phyloP scores from a whole-genome alignment of 2,888 invertebrate species.

The Pyrocoelia pectoralis region DNA sequence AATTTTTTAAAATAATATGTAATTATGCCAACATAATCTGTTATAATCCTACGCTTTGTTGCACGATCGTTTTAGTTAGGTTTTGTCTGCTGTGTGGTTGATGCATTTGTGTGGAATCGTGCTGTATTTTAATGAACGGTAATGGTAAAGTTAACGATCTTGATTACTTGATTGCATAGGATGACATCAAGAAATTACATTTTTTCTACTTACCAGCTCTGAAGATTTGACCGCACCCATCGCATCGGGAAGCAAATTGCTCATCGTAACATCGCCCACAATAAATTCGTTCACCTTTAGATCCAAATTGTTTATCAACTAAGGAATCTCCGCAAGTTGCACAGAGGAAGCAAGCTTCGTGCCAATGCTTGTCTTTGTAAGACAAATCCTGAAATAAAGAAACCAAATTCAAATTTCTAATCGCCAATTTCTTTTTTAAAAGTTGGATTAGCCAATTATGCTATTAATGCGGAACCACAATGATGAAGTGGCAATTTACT shows the following conservation, averaged over 20 bases:
- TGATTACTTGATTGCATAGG: neutral
- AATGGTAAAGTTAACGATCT: too few relatives aligned
- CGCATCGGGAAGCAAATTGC: constrained; percentile 98
- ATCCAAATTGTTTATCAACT: constrained; percentile 99
- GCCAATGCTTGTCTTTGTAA: constrained; percentile 99
- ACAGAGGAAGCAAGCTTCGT: constrained; percentile 99
- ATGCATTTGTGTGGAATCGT: too few relatives aligned
- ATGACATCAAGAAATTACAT: constrained; percentile 1
- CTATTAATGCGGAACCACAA: too few relatives aligned
- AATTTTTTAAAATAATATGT: constrained; percentile 11
- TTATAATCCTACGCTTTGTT: neutral
- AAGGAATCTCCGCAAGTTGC: constrained; percentile 96
- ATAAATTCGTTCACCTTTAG: constrained; percentile 98
- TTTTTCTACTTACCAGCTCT: constrained; percentile 87
- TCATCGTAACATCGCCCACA: constrained; percentile 99
- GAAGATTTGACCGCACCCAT: constrained; percentile 99
- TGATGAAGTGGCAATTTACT: too few relatives aligned
- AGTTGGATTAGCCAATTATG: too few relatives aligned
- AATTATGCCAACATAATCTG: constrained; percentile 10
- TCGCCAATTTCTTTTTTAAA: too few relatives aligned
- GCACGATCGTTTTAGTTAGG: neutral
- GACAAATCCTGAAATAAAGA: constrained; percentile 87
- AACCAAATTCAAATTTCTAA: too few relatives aligned
- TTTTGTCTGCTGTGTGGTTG: too few relatives aligned
- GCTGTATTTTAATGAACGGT: too few relatives aligned